A percentile compares a stretch with the other conserved stretches of the same genome.
Evolutionary conservation across 2,113 vertebrate genomes (phyloP).

Genomic region (Pitta sordida): DNA sequence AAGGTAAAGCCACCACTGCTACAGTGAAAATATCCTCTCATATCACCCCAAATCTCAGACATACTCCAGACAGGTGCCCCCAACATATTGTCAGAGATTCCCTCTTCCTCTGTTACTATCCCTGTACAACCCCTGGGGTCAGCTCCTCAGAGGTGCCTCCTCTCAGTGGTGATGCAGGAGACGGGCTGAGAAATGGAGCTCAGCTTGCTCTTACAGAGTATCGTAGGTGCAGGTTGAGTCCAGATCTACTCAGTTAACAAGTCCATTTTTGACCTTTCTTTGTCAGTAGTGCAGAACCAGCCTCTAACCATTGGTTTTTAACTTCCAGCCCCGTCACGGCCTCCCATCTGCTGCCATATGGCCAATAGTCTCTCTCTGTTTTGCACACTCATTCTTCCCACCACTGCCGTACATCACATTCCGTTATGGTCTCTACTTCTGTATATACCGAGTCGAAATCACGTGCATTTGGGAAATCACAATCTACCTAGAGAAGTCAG

Average conservation of each 20-base stretch:
- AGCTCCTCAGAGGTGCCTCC: neutral
- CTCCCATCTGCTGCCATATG: neutral
- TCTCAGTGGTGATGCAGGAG: neutral
- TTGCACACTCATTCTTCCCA: neutral
- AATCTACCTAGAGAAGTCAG: neutral
- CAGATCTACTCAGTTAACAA: neutral
- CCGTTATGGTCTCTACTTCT: neutral
- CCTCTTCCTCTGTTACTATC: neutral
- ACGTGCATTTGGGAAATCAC: neutral
- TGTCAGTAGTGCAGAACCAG: neutral
- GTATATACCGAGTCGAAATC: neutral
- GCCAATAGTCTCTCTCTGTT: slow-evolving; percentile 12
- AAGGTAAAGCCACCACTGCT: neutral
- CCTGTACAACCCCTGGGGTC: neutral
- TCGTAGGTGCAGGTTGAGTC: fast-evolving
- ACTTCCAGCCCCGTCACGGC: neutral
- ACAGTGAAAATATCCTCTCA: neutral
- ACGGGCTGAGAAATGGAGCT: neutral
- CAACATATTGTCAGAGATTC: neutral
- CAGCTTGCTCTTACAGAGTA: fast-evolving
- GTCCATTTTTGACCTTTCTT: neutral
- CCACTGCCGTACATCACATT: neutral
- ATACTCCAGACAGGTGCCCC: neutral
- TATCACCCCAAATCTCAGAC: neutral
- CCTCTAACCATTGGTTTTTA: neutral